Evolutionary conservation across 2,113 vertebrate species (phyloP).

Genomic region (Megaceryle maxima): DNA sequence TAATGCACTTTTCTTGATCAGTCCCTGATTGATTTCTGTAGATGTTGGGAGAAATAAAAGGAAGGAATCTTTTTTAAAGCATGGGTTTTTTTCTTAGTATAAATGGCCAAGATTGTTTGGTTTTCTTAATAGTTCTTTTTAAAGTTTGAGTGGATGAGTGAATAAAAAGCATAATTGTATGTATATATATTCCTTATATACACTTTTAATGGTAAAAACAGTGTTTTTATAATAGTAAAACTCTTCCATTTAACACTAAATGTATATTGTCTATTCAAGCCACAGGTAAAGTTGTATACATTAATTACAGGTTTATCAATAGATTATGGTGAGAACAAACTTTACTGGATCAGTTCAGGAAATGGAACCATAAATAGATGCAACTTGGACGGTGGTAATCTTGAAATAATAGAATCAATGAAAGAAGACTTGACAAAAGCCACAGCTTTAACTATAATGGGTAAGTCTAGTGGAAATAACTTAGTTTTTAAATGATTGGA

Average conservation of each 20-base stretch:
- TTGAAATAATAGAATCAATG: constrained; percentile 94
- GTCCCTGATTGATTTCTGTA: background rate
- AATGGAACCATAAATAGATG: constrained; percentile 98
- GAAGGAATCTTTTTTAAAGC: background rate
- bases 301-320: constrained; percentile 91
- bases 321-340: constrained; percentile 91
- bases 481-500: constrained; percentile 39
- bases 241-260: background rate
- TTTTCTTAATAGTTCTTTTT: background rate
- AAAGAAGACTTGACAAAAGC: constrained; percentile 93
- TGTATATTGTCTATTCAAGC: background rate
- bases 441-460: constrained; percentile 95
- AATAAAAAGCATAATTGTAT: background rate
- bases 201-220: background rate
- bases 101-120: background rate
- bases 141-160: background rate
- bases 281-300: constrained; percentile 19
- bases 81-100: fast-evolving
- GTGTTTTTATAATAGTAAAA: background rate
- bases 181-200: background rate
- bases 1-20: background rate
- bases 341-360: constrained; percentile 98
- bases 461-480: constrained; percentile 81
- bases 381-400: constrained; percentile 90
- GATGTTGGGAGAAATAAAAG: background rate